phyloP scores from a whole-genome alignment of 1,140 invertebrate species.

The Fopius arisanus region DNA sequence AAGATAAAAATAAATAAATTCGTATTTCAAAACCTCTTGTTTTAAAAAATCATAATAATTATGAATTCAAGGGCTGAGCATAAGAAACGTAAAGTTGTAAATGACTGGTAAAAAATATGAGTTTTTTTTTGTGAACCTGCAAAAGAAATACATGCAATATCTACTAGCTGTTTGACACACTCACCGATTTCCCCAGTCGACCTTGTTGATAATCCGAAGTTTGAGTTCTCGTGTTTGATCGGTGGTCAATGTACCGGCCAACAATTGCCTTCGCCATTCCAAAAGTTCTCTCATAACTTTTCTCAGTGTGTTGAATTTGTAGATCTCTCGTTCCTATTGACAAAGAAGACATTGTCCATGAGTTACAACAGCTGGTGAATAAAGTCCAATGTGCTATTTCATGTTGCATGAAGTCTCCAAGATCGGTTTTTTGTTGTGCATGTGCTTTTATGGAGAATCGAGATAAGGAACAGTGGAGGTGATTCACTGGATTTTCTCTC shows the following conservation, averaged over 20 bases:
- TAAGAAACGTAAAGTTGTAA: too few relatives aligned
- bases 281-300: conserved; percentile 90
- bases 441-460: neutral
- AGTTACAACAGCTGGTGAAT: neutral
- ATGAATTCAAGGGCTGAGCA: too few relatives aligned
- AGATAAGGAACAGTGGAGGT: conserved; percentile 20
- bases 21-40: too few relatives aligned
- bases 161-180: conserved; percentile 52
- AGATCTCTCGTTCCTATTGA: conserved; percentile 78
- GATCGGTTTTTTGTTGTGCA: neutral
- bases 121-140: too few relatives aligned
- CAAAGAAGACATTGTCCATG: conserved; percentile 11
- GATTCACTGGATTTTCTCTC: neutral
- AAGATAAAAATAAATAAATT: too few relatives aligned
- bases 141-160: neutral
- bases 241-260: conserved; percentile 86
- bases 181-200: conserved; percentile 96
- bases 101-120: too few relatives aligned
- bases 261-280: conserved; percentile 81
- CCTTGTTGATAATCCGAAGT: conserved; percentile 85
- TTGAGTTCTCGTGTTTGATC: conserved; percentile 88
- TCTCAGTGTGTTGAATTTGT: conserved; percentile 82
- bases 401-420: neutral
- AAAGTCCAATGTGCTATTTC: conserved; percentile 13
- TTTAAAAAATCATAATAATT: too few relatives aligned